Base-by-base conservation (phyloP, 2,888 invertebrate genomes). In the Cheilosia variabilis region DNA sequence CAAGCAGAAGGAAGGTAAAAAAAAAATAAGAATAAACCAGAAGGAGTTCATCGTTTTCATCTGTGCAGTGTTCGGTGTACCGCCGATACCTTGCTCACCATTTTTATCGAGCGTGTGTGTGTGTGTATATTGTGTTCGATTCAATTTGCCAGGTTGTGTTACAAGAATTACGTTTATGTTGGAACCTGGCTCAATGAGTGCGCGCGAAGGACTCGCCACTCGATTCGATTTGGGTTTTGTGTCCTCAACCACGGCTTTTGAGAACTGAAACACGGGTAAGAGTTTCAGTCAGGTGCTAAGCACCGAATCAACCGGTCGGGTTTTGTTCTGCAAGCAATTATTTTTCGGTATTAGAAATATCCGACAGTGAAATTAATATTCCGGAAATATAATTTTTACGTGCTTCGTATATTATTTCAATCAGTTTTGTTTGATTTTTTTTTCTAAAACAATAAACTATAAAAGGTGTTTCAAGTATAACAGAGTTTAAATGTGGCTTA, bases 211-310 rank as follows among this genome's bases (percentile, higher is more conserved):
- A 89, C 88, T 89, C 19, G 19, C 19, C 19, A 19, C 19, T 19
- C 88, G 88, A 88, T 88, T 90, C 89, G 31, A 37, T 37, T 37
- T 37, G 37, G 37, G 13, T 37, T 37, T 37, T 37, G 90, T 89
- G 89, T 90, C 90, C 89, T 90, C 90, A 90, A 90, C 88, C 78
- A 81, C 41, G 80, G 65, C 73, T 77, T 90, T 90, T 90, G 89
- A 91, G 90, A 90, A 91, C 88, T 87, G 88, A 88, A 89, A 89
- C 88, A 90, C 89, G 89, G 89, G 88, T 88, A 87, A 90, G 90
- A 91, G 90, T 91, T 91, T 92, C 92, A 92, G 92, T 93, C 92
- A 92, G 91, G 91, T 92, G 91, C 91, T 90, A 91, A 91, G 92
- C 92, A 92, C 92, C 92, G 90, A 90, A 89, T 90, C 90, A 90